Percentiles rank a stretch among this genome's conserved stretches.
These are phyloP conservation scores for Zeuzera pyrina DNA, from an alignment of 2,888 invertebrate species.

Conservation along the genomic window DNA sequence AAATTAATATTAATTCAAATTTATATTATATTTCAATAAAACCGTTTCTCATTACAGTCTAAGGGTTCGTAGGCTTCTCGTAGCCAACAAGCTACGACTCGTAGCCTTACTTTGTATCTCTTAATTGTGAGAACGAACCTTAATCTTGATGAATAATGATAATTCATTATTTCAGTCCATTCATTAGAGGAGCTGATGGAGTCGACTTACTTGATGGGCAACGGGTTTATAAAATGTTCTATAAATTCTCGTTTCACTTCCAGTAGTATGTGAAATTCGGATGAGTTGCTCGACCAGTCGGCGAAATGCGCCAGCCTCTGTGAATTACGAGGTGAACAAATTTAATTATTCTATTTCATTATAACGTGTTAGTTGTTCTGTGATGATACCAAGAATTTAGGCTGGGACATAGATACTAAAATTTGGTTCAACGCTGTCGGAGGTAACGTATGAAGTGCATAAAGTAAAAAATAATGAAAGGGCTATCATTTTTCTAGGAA, in stretches of 20 bases:
- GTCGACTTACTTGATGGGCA: constrained; percentile 68
- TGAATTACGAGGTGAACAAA: constrained; percentile 30
- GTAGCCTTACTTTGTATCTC: constrained; percentile 14
- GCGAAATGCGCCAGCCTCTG: constrained; percentile 81
- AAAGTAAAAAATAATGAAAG: no score
- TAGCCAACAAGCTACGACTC: no score
- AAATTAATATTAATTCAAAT: no score
- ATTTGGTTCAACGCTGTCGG: no score
- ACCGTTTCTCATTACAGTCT: no score
- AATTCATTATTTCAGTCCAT: constrained; percentile 6
- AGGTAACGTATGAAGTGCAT: no score
- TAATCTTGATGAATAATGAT: constrained; percentile 22
- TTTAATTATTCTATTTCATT: constrained; percentile 36
- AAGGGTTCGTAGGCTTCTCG: no score
- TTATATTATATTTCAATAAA: no score
- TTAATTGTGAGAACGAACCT: constrained; percentile 18
- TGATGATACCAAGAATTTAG: no score
- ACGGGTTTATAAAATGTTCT: constrained; percentile 76
- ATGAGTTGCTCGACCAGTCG: constrained; percentile 82
- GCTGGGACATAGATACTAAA: no score
- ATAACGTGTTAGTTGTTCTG: no score
- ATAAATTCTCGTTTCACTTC: constrained; percentile 82
- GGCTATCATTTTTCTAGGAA: no score
- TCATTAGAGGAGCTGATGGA: constrained; percentile 7
- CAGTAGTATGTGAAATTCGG: constrained; percentile 80